These are phyloP conservation scores for Camponotus pennsylvanicus DNA, from an alignment of 1,140 invertebrate species.

Conservation along the genomic window DNA sequence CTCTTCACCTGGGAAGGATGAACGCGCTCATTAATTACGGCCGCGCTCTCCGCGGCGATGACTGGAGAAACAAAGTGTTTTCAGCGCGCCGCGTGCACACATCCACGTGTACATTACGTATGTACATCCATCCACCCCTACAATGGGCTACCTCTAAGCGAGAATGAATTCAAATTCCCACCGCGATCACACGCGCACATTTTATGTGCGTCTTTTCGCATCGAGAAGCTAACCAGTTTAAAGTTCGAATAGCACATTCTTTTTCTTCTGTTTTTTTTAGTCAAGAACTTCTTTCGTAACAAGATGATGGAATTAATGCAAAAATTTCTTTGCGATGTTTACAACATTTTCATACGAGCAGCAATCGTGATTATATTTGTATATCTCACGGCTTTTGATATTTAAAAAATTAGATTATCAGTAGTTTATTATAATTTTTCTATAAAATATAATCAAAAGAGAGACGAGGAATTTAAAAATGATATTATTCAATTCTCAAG, in stretches of 20 bases:
- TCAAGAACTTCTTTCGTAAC: slow-evolving; percentile 44
- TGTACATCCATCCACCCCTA: neutral
- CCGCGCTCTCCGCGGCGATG: slow-evolving; percentile 67
- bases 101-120: neutral
- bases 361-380: neutral
- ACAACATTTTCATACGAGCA: neutral
- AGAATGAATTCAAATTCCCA: slow-evolving; percentile 73
- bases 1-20: slow-evolving; percentile 76
- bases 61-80: slow-evolving; percentile 75
- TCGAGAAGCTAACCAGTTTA: neutral
- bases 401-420: too few species aligned
- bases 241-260: slow-evolving; percentile 1
- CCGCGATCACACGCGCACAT: slow-evolving; percentile 55
- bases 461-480: too few species aligned
- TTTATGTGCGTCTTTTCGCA: slow-evolving; percentile 38
- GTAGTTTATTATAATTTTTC: too few species aligned
- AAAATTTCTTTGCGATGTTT: neutral
- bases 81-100: slow-evolving; percentile 53
- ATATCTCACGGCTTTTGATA: neutral
- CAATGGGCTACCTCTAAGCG: slow-evolving; percentile 37
- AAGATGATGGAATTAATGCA: neutral
- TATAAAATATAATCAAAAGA: too few species aligned
- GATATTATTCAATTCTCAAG: too few species aligned
- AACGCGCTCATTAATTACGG: slow-evolving; percentile 79
- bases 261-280: neutral